Conservation (phyloP, 23 tunicate genomes). For the Halocynthia roretzi region DNA sequence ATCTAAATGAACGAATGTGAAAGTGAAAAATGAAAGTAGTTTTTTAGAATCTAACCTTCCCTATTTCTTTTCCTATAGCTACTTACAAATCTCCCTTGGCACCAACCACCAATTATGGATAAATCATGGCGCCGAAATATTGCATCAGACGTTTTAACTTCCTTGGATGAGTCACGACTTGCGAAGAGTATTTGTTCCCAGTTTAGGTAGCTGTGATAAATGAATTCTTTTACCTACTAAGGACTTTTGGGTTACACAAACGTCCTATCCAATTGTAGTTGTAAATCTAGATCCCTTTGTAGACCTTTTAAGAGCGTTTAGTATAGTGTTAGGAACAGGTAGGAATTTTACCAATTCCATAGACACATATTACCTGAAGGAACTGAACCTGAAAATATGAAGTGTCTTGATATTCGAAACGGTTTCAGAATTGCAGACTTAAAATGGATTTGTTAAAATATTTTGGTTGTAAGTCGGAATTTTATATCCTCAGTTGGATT, state of each 20-base stretch:
- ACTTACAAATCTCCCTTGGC: slow-evolving; percentile 19
- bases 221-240: no score
- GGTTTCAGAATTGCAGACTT: no score
- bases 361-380: no score
- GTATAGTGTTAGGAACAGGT: no score
- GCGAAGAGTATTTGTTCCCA: slow-evolving; percentile 49
- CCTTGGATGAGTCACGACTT: slow-evolving; percentile 36
- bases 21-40: neutral
- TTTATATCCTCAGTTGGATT: no score
- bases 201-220: slow-evolving; percentile 22
- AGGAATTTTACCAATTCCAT: no score
- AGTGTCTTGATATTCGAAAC: no score
- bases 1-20: neutral
- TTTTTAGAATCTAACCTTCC: neutral
- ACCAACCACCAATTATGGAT: slow-evolving; percentile 36
- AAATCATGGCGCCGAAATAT: slow-evolving; percentile 34
- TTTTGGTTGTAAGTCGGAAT: no score
- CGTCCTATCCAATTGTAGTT: no score
- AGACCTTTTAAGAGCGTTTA: neutral
- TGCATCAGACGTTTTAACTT: slow-evolving; percentile 32
- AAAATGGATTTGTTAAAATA: no score
- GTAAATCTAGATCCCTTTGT: neutral
- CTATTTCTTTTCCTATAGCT: neutral
- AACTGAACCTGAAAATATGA: no score
- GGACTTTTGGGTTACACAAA: no score